Percentiles rank a stretch among this genome's conserved stretches.
Evolutionary conservation across 2,113 vertebrate genomes (phyloP).

Genomic region (Scatophagus argus): DNA sequence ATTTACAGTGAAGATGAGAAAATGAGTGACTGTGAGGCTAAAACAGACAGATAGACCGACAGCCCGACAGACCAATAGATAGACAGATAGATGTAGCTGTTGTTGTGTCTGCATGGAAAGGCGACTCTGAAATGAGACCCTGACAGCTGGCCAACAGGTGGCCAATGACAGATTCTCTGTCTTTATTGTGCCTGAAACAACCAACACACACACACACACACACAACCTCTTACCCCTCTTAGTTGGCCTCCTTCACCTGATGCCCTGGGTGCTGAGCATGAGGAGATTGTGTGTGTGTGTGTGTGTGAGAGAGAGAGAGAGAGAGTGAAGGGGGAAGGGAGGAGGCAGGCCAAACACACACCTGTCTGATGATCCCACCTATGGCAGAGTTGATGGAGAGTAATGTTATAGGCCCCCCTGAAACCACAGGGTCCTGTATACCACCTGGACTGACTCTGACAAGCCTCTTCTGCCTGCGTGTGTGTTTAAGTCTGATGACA

Average conservation of each 20-base stretch:
- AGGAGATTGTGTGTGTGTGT: conserved; percentile 22
- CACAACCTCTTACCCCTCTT: conserved; percentile 8
- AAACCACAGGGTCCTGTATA: conserved; percentile 55
- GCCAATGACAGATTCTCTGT: conserved; percentile 81
- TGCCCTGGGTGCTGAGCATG: conserved; percentile 56
- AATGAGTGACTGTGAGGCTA: too few relatives aligned
- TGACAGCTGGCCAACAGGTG: conserved; percentile 87
- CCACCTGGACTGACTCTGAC: conserved; percentile 70
- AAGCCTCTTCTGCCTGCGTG: not conserved
- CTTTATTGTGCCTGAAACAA: conserved; percentile 78
- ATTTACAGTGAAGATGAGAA: too few relatives aligned
- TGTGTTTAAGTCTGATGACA: not conserved
- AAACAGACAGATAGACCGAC: not conserved
- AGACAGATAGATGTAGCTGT: conserved; percentile 14
- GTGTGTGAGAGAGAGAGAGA: not conserved
- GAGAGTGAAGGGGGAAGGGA: conserved; percentile 16
- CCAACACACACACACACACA: conserved; percentile 62
- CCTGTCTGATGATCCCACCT: conserved; percentile 74
- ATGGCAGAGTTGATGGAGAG: conserved; percentile 65
- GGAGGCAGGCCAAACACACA: conserved; percentile 57
- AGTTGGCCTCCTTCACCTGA: conserved; percentile 61
- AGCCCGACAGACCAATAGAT: conserved; percentile 18
- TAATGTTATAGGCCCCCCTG: conserved; percentile 70
- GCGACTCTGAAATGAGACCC: conserved; percentile 83
- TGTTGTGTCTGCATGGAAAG: conserved; percentile 62